phyloP scores from a whole-genome alignment of 2,797 vertebrate genomes.

The Mus minutoides region DNA sequence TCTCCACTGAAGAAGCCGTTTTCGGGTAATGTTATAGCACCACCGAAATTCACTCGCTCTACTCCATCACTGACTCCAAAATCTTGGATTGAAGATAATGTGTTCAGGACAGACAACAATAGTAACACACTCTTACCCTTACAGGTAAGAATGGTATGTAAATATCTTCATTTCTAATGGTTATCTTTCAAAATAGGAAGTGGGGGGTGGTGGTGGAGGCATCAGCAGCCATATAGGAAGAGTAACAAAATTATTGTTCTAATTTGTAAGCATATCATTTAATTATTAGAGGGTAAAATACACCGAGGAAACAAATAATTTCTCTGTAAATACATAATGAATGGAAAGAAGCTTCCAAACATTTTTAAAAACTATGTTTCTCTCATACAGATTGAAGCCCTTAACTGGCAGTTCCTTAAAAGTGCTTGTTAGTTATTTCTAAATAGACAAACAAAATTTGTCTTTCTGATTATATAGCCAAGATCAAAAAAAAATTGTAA shows the following conservation, averaged over 20 bases:
- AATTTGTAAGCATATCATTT: conserved; percentile 49
- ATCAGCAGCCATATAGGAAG: neutral
- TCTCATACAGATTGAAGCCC: conserved; percentile 50
- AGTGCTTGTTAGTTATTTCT: conserved; percentile 50
- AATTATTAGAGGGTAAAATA: conserved; percentile 38
- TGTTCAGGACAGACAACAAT: conserved; percentile 98
- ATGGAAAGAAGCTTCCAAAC: conserved; percentile 57
- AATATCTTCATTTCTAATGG: conserved; percentile 58
- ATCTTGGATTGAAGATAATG: conserved; percentile 97
- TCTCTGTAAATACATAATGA: neutral
- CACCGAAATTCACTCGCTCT: conserved; percentile 97
- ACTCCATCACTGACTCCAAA: conserved; percentile 94
- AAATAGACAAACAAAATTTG: neutral
- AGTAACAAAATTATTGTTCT: neutral
- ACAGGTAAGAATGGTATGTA: conserved; percentile 92
- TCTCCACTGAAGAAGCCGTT: conserved; percentile 98
- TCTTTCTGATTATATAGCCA: conserved; percentile 49
- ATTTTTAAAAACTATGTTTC: neutral
- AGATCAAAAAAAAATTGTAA: neutral
- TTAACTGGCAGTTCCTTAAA: conserved; percentile 49
- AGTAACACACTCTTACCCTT: conserved; percentile 97
- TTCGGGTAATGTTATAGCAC: conserved; percentile 97
- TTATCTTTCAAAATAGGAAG: conserved; percentile 37
- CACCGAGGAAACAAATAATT: conserved; percentile 5
- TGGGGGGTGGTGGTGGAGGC: conserved; percentile 30